Evolutionary conservation across 1,140 invertebrate species (phyloP), one percentile per base, ranked within the genome.

Genomic region (Tetragnatha versicolor): DNA sequence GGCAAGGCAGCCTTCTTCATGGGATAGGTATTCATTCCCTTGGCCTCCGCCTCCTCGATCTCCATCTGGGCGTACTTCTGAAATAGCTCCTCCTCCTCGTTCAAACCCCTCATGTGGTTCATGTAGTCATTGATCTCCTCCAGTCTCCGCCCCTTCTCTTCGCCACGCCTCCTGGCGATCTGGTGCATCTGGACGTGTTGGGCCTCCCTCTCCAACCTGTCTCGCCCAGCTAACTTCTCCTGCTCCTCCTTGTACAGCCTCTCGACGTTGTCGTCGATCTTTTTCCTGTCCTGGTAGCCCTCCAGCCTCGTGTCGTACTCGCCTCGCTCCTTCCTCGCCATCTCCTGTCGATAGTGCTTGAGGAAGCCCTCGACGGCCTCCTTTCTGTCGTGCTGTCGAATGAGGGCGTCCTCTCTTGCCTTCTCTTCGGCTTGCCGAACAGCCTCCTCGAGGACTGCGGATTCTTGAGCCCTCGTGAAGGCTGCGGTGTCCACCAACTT

Each of bases 61-160:
- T 77, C 73, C 42, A 51, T 66, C 25, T 77, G 51, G 22, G 73
- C 73, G 39, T 66, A 77, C 31, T 77, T 77, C 47, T 77, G 73
- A 29, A 77, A 77, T 22, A 77, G 53, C 22, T 77, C 73, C 42
- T 77, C 73, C 29, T 77, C 73, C 17, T 77, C 29, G 12, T 77
- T 61, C 22, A 77, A 53, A 39, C 61, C 39, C 33, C 61, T 33
- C 61, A 77, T 66, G 17, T 77, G 73, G n/a, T 31, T 39, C 73
- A 77, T 63, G 14, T 65, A 77, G 20, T 77, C 61, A 12, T 66
- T 39, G 0, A 65, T 65, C 3, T 39, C 33, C 17, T 66, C 61
- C 2, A 77, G 20, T 25, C 53, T 14, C 33, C 66, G 42, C 0
- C n/a, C 42, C 7, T 53, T 55, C 12, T 31, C 31, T 37, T 65